Evolutionary conservation across 2,113 vertebrate genomes (phyloP).

Genomic region (Shinisaurus crocodilurus): DNA sequence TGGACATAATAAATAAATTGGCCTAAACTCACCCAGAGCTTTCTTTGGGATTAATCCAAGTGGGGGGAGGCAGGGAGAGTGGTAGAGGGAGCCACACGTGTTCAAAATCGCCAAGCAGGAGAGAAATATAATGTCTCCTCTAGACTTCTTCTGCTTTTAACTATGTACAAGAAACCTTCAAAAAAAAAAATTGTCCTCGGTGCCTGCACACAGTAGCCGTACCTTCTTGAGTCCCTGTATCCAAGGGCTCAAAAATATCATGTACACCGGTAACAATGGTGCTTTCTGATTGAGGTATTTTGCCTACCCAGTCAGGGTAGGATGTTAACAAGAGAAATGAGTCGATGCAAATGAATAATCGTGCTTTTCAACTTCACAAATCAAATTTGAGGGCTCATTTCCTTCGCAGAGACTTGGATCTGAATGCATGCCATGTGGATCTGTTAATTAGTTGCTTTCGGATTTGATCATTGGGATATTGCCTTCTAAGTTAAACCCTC

Average conservation of each 20-base stretch:
- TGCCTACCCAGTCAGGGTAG: not conserved
- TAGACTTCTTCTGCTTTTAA: conserved; percentile 15
- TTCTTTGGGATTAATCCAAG: not conserved
- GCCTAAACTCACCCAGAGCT: conserved; percentile 38
- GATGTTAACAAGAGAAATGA: conserved; percentile 14
- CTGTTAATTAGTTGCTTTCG: conserved; percentile 26
- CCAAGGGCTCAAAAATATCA: not conserved
- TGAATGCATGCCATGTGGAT: conserved; percentile 25
- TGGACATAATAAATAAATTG: conserved; percentile 36
- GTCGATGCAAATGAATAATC: conserved; percentile 31
- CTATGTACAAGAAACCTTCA: not conserved
- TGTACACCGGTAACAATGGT: accelerated
- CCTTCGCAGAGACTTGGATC: conserved; percentile 25
- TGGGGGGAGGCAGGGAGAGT: not conserved
- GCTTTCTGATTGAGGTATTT: not conserved
- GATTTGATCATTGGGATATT: conserved; percentile 15
- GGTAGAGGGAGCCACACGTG: not conserved
- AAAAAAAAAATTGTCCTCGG: not conserved
- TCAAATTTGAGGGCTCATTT: conserved; percentile 38
- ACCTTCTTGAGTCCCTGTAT: not conserved
- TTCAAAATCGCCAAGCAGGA: not conserved
- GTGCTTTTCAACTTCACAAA: conserved; percentile 28
- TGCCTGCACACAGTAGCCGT: not conserved
- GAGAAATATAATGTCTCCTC: not conserved
- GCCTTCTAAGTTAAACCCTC: conserved; percentile 9